Evolutionary conservation across 1,140 invertebrate genomes (phyloP).

Genomic region (Diuraphis noxia): DNA sequence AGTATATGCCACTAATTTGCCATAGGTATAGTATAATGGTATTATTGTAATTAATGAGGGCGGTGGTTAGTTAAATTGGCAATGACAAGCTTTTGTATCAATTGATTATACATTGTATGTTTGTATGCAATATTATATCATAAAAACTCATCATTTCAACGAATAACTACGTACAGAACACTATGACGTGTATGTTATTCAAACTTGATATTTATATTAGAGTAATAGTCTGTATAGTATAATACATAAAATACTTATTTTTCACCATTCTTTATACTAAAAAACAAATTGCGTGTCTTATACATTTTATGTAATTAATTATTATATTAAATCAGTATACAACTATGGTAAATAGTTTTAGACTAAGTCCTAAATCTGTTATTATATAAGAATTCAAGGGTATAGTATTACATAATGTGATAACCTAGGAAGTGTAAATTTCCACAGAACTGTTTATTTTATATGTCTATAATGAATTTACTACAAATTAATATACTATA

Average conservation of each 20-base stretch:
- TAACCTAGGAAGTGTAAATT: no score
- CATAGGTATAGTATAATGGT: background rate
- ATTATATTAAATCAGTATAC: background rate
- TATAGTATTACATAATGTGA: no score
- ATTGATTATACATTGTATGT: background rate
- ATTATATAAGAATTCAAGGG: no score
- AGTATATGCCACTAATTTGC: background rate
- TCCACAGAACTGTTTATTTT: no score
- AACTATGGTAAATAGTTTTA: background rate
- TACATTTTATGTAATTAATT: background rate
- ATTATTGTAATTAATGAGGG: conserved; percentile 17
- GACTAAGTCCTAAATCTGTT: no score
- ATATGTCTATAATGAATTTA: no score
- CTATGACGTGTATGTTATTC: background rate
- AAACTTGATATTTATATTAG: background rate
- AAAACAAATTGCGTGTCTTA: background rate
- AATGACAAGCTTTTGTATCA: background rate
- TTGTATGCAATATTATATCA: background rate
- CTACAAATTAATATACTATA: no score
- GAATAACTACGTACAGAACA: background rate
- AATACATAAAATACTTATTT: background rate
- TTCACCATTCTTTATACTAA: background rate
- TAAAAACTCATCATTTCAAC: background rate
- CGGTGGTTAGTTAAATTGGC: background rate
- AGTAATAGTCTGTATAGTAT: background rate